These are phyloP conservation scores for Turdus rufiventris DNA, from an alignment of 2,113 vertebrate species.

Conservation along the genomic window DNA sequence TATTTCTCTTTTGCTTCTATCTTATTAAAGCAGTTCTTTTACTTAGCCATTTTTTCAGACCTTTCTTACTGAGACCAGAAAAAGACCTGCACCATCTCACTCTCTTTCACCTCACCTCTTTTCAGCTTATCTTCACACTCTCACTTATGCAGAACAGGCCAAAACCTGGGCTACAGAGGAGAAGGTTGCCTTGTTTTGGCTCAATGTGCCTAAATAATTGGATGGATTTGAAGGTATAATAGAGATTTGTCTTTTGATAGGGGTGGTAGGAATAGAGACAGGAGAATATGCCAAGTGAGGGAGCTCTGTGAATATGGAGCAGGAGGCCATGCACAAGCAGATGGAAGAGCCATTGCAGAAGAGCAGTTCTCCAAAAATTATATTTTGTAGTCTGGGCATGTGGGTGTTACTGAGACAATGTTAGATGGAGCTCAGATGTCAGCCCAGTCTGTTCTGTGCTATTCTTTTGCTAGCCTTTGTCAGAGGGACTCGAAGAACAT, in stretches of 20 bases:
- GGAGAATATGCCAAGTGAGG: not conserved
- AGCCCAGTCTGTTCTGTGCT: not conserved
- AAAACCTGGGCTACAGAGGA: not conserved
- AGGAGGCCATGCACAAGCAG: not conserved
- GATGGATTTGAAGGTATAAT: not conserved
- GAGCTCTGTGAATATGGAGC: not conserved
- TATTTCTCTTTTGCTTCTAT: not conserved
- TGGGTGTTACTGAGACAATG: not conserved
- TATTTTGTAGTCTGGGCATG: not conserved
- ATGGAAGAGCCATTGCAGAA: not conserved
- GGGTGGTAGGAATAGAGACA: not conserved
- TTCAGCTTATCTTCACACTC: not conserved
- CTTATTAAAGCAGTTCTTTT: not conserved
- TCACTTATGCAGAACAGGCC: not conserved
- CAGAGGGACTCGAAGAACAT: not conserved
- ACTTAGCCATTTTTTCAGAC: not conserved
- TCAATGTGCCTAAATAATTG: not conserved
- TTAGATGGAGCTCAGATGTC: not conserved
- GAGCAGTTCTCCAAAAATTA: not conserved
- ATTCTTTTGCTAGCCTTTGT: not conserved
- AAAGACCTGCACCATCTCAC: not conserved
- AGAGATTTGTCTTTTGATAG: not conserved
- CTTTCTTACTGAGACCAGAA: not conserved
- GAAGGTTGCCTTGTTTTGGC: fast-evolving
- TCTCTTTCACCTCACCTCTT: not conserved